A percentile compares a stretch with the other conserved stretches of the same genome.
These are phyloP conservation scores for Tichodroma muraria DNA, from an alignment of 2,113 vertebrate genomes.

Conservation along the genomic window DNA sequence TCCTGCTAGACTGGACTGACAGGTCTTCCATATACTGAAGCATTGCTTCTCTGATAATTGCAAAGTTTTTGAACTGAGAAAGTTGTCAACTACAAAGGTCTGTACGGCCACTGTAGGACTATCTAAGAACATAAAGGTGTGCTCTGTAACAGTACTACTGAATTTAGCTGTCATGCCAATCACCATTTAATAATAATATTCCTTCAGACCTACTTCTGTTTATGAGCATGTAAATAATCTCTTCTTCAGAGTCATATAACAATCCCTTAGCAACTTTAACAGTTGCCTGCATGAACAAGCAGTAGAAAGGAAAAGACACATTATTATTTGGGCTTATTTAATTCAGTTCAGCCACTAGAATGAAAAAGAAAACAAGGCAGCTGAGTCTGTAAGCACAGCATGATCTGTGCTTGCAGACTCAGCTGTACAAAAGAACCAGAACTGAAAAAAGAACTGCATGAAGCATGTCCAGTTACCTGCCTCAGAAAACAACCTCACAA, in stretches of 20 bases:
- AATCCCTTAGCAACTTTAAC: not conserved
- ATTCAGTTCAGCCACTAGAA: not conserved
- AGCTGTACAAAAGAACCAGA: not conserved
- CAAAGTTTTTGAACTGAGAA: slow-evolving; percentile 34
- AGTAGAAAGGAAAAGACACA: not conserved
- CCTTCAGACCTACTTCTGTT: not conserved
- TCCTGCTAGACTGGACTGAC: slow-evolving; percentile 61
- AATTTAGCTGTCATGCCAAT: not conserved
- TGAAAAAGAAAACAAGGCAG: not conserved
- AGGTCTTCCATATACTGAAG: slow-evolving; percentile 30
- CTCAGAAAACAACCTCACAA: not conserved
- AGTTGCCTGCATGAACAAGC: not conserved
- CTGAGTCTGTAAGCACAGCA: not conserved
- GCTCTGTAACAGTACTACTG: not conserved
- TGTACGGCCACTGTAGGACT: not conserved
- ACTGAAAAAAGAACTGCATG: not conserved
- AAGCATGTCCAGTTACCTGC: not conserved
- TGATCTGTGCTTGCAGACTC: not conserved
- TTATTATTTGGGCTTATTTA: not conserved
- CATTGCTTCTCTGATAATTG: slow-evolving; percentile 36
- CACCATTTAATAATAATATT: not conserved
- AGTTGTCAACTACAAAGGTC: not conserved
- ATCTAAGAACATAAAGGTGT: not conserved
- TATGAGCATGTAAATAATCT: not conserved
- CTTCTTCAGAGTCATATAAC: not conserved